phyloP scores from a whole-genome alignment of 2,113 vertebrate species.

The Addax nasomaculatus region DNA sequence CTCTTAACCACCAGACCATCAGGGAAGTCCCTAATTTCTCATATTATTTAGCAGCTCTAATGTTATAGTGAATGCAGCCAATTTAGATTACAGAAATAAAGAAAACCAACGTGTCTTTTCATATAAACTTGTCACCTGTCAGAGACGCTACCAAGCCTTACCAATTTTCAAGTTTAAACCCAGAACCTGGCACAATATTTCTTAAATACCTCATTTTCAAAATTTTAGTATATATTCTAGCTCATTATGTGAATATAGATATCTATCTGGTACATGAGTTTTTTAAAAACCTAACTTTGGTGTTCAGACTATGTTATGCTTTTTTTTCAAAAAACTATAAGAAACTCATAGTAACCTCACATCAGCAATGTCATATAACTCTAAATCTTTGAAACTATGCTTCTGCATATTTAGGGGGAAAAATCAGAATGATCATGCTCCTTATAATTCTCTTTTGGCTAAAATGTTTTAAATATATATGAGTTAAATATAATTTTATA shows the following conservation, averaged over 20 bases:
- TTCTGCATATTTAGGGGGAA: background rate
- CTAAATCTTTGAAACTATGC: background rate
- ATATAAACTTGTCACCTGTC: background rate
- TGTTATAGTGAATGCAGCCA: background rate
- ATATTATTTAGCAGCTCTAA: background rate
- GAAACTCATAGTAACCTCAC: background rate
- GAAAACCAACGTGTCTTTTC: background rate
- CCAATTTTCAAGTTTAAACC: background rate
- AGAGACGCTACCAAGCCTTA: background rate
- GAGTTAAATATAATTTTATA: background rate
- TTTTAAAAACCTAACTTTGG: background rate
- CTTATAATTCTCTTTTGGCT: background rate
- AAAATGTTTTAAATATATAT: background rate
- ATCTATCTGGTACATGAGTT: background rate
- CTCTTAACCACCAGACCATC: background rate
- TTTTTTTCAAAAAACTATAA: background rate
- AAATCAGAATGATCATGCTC: background rate
- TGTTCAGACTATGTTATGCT: background rate
- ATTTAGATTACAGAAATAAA: background rate
- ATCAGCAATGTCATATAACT: background rate
- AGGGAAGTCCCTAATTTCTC: background rate
- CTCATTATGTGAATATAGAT: background rate
- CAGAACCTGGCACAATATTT: background rate
- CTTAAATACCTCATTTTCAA: background rate
- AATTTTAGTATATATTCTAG: background rate